A percentile compares a stretch with the other conserved stretches of the same genome.
These are phyloP conservation scores for Charadrius vociferus DNA, from an alignment of 2,113 vertebrate species.

Conservation along the genomic window DNA sequence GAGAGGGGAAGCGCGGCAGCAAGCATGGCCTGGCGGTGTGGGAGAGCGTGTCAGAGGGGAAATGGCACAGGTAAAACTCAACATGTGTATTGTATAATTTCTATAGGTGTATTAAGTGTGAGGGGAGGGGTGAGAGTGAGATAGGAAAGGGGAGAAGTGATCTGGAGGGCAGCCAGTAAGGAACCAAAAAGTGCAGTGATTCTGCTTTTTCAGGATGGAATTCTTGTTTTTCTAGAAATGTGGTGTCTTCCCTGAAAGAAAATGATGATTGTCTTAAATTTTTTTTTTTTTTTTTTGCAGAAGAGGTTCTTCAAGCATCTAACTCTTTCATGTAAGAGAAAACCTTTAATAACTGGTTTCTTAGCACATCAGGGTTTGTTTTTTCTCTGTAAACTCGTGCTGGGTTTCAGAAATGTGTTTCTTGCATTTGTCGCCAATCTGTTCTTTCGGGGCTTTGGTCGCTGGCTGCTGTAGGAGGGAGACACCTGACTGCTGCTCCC, in stretches of 20 bases:
- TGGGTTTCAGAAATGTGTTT: not conserved
- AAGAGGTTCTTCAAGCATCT: not conserved
- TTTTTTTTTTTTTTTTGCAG: too few species aligned
- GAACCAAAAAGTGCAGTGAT: not conserved
- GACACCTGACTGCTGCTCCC: not conserved
- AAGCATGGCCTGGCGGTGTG: fast-evolving
- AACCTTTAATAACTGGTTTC: not conserved
- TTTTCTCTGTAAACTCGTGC: not conserved
- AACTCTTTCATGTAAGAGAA: not conserved
- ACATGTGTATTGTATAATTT: fast-evolving
- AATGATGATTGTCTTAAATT: not conserved
- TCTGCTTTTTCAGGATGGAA: not conserved
- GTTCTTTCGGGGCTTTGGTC: not conserved
- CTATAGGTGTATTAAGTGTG: not conserved
- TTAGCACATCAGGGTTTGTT: not conserved
- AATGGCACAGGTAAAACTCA: not conserved
- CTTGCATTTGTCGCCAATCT: fast-evolving
- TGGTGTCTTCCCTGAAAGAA: not conserved
- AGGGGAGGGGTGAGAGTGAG: not conserved
- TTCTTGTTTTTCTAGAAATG: too few species aligned
- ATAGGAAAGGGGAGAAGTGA: not conserved
- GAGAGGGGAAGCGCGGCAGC: fast-evolving
- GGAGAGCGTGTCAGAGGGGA: fast-evolving
- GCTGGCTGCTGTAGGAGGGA: not conserved
- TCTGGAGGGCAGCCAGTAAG: not conserved